Percentiles rank a stretch among this genome's conserved stretches.
phyloP scores from a whole-genome alignment of 2,888 invertebrate species.

The Zelleria hepariella region DNA sequence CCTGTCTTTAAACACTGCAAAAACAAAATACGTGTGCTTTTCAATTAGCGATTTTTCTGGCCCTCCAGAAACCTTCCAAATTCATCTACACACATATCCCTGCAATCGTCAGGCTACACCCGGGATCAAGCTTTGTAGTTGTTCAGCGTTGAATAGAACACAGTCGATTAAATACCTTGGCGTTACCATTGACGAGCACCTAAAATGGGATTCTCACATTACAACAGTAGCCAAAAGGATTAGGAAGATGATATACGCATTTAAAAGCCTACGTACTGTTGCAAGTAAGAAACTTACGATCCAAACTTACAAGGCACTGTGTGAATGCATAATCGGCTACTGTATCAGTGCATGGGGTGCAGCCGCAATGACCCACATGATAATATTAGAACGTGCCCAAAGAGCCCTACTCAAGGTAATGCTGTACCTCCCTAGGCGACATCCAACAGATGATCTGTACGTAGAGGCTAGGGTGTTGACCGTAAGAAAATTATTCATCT shows the following conservation, averaged over 20 bases:
- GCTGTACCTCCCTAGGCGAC: not conserved
- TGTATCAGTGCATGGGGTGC: no score
- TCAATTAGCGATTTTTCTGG: not conserved
- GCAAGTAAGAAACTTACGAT: not conserved
- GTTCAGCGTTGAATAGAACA: not conserved
- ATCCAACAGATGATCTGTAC: not conserved
- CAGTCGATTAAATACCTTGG: no score
- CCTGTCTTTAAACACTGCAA: not conserved
- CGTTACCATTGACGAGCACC: no score
- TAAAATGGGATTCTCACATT: no score
- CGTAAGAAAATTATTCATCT: not conserved
- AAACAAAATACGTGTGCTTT: constrained; percentile 6
- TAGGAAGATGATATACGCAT: not conserved
- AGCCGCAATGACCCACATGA: no score
- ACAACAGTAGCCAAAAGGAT: no score
- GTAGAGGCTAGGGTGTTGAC: not conserved
- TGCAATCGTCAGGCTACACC: not conserved
- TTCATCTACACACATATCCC: not conserved
- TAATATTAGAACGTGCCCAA: no score
- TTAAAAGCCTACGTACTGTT: not conserved
- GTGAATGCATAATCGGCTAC: no score
- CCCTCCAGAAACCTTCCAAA: not conserved
- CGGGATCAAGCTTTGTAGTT: not conserved
- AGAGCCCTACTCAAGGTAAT: not conserved
- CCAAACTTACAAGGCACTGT: not conserved